These are phyloP conservation scores for Plectropomus leopardus DNA, from an alignment of 2,113 vertebrate genomes.

Conservation along the genomic window DNA sequence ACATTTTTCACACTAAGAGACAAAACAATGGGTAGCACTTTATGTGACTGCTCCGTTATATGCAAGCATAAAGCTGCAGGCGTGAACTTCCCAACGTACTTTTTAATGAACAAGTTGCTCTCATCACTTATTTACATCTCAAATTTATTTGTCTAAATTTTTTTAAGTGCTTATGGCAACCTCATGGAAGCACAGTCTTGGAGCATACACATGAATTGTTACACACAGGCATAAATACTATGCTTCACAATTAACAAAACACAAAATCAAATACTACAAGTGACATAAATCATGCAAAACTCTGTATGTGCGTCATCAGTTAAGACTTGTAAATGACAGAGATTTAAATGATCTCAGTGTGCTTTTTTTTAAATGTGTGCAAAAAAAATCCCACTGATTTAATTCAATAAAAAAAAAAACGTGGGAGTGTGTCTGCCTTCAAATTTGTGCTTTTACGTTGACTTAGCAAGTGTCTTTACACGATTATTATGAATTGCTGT, in stretches of 20 bases:
- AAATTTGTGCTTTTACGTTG: conserved; percentile 45
- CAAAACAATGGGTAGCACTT: conserved; percentile 62
- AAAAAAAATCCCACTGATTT: conserved; percentile 26
- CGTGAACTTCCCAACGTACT: not conserved
- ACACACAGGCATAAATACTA: conserved; percentile 74
- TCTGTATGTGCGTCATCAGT: conserved; percentile 15
- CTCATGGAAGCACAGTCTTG: conserved; percentile 53
- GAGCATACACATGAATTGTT: conserved; percentile 74
- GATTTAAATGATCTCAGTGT: conserved; percentile 24
- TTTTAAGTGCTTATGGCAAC: conserved; percentile 23
- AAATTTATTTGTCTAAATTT: not conserved
- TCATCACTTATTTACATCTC: not conserved
- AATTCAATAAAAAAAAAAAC: conserved; percentile 10
- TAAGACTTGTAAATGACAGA: conserved; percentile 24
- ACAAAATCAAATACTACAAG: conserved; percentile 59
- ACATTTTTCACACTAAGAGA: conserved; percentile 59
- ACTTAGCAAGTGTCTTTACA: not conserved
- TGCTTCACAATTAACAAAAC: conserved; percentile 61
- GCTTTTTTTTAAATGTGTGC: conserved; percentile 40
- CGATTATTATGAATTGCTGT: conserved; percentile 7
- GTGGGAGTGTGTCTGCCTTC: conserved; percentile 10
- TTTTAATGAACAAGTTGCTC: not conserved
- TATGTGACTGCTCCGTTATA: conserved; percentile 56
- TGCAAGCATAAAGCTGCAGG: conserved; percentile 47
- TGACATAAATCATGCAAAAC: conserved; percentile 71